Conservation (phyloP, 53 echinoderm and acorn worm species). For the Antedon mediterranea region DNA sequence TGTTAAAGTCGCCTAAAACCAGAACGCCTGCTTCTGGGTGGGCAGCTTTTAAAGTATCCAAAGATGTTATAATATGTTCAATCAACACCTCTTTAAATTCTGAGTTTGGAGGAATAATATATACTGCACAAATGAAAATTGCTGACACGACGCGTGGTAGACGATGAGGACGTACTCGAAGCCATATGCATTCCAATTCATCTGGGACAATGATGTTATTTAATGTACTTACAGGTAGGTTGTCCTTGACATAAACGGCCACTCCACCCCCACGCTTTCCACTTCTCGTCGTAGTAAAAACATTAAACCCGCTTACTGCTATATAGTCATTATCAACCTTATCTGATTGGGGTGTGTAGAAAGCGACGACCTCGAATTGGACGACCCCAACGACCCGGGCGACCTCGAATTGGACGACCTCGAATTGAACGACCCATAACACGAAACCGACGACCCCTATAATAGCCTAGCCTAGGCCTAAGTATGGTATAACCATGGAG, state of each 20-base stretch:
- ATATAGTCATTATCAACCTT: not conserved
- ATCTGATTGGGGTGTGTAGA: too few relatives aligned
- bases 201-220: slow-evolving; percentile 16
- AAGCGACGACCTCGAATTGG: too few relatives aligned
- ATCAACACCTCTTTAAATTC: slow-evolving; percentile 2
- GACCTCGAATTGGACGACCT: too few relatives aligned
- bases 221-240: slow-evolving; percentile 6
- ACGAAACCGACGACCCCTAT: too few relatives aligned
- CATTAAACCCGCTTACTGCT: slow-evolving; percentile 16
- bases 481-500: too few relatives aligned
- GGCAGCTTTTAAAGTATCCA: slow-evolving; percentile 18
- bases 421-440: too few relatives aligned
- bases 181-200: slow-evolving; percentile 25
- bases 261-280: slow-evolving; percentile 34
- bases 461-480: too few relatives aligned
- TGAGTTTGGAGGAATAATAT: slow-evolving; percentile 11
- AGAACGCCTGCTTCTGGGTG: slow-evolving; percentile 14
- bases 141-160: slow-evolving; percentile 12
- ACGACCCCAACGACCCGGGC: too few relatives aligned
- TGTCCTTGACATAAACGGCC: slow-evolving; percentile 28
- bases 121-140: slow-evolving; percentile 18
- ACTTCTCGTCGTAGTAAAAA: slow-evolving; percentile 25
- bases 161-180: slow-evolving; percentile 16
- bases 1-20: slow-evolving; percentile 18
- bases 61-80: slow-evolving; percentile 8